Evolutionary conservation across 2,888 invertebrate genomes (phyloP).

Genomic region (Tholera decimalis): DNA sequence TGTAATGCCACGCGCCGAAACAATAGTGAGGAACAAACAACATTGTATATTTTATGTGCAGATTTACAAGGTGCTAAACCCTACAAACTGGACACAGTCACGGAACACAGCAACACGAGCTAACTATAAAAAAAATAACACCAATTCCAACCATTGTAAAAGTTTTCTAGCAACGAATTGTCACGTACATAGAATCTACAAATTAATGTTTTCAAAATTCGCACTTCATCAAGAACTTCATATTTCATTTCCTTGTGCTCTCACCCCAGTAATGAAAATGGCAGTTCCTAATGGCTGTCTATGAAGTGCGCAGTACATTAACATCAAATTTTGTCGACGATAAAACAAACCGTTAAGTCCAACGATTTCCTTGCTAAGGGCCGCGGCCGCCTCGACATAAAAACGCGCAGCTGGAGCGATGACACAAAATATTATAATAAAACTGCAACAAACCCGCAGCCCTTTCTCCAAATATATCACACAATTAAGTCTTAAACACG

Average conservation of each 20-base stretch:
- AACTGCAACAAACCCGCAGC: slow-evolving; percentile 75
- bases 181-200: slow-evolving; percentile 47
- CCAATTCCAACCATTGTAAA: slow-evolving; percentile 46
- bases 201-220: slow-evolving; percentile 35
- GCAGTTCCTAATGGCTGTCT: slow-evolving; percentile 59
- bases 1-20: slow-evolving; percentile 72
- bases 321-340: slow-evolving; percentile 74
- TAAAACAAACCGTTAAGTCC: slow-evolving; percentile 77
- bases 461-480: slow-evolving; percentile 78
- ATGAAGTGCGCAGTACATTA: slow-evolving; percentile 71
- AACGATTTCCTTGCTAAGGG: slow-evolving; percentile 63
- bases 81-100: slow-evolving; percentile 77
- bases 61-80: slow-evolving; percentile 88
- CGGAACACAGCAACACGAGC: slow-evolving; percentile 75
- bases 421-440: slow-evolving; percentile 74
- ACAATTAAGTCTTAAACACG: slow-evolving; percentile 81
- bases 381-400: slow-evolving; percentile 62
- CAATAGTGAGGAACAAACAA: slow-evolving; percentile 76
- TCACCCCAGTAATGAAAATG: slow-evolving; percentile 57
- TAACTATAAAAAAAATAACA: slow-evolving; percentile 57
- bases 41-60: slow-evolving; percentile 87
- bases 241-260: slow-evolving; percentile 38
- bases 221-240: slow-evolving; percentile 20
- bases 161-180: slow-evolving; percentile 36
- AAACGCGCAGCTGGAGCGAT: slow-evolving; percentile 67